Evolutionary conservation across 64 coral and sea anemone species (phyloP).

Genomic region (Exaiptasia diaphana): DNA sequence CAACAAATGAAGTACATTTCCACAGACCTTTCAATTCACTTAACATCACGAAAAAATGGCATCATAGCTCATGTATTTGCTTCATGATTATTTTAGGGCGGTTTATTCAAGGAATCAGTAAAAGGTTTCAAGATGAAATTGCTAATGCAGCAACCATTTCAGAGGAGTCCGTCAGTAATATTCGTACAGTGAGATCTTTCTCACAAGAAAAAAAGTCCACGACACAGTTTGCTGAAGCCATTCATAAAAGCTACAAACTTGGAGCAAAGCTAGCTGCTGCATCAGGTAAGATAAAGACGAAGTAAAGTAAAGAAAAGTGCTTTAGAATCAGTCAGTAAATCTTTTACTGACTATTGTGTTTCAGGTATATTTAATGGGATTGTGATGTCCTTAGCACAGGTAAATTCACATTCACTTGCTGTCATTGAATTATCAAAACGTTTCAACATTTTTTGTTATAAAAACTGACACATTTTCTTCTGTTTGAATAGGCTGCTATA

Average conservation of each 20-base stretch:
- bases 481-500: conserved; percentile 64
- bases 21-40: no score
- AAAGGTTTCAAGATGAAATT: conserved; percentile 82
- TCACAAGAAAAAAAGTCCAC: conserved; percentile 90
- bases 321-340: no score
- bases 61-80: not conserved
- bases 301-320: no score
- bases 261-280: conserved; percentile 76
- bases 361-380: conserved; percentile 59
- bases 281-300: conserved; percentile 78
- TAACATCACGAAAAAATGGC: no score
- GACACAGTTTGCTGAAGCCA: conserved; percentile 51
- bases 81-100: conserved; percentile 13
- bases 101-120: conserved; percentile 70
- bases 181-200: conserved; percentile 93
- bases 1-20: no score
- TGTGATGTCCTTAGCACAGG: conserved; percentile 58
- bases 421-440: not conserved
- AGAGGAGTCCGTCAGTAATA: conserved; percentile 84
- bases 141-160: conserved; percentile 76
- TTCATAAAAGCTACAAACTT: conserved; percentile 70
- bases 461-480: not conserved
- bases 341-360: not conserved
- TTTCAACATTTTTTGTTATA: not conserved
- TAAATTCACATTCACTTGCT: not conserved